Evolutionary conservation across 1,140 invertebrate species (phyloP).

Genomic region (Plectrocnemia conspersa): DNA sequence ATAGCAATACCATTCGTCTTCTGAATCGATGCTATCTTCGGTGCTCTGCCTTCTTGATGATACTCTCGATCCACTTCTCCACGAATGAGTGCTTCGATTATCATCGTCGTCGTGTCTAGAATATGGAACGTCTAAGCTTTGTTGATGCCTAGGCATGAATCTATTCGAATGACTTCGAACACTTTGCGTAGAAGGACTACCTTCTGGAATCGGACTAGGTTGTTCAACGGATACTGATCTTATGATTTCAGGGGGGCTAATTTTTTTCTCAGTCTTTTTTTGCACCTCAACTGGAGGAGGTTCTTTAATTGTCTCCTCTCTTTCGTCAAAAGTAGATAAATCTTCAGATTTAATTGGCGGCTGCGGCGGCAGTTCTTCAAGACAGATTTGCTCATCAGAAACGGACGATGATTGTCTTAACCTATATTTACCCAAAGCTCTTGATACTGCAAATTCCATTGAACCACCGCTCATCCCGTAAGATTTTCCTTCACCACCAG

Average conservation of each 20-base stretch:
- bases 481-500: conserved; percentile 55
- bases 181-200: conserved; percentile 61
- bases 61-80: conserved; percentile 77
- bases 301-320: conserved; percentile 40
- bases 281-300: conserved; percentile 35
- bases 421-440: conserved; percentile 76
- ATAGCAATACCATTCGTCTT: conserved; percentile 91
- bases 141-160: conserved; percentile 65
- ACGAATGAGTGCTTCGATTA: conserved; percentile 78
- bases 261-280: conserved; percentile 41
- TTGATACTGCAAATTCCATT: conserved; percentile 78
- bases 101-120: conserved; percentile 75
- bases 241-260: conserved; percentile 46
- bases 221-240: conserved; percentile 45
- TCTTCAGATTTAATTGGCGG: conserved; percentile 46
- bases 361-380: conserved; percentile 47
- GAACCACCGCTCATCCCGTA: conserved; percentile 45
- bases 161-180: conserved; percentile 53
- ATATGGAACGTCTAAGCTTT: conserved; percentile 74
- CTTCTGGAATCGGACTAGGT: conserved; percentile 50
- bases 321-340: conserved; percentile 39
- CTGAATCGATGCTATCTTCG: conserved; percentile 87
- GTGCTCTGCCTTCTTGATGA: conserved; percentile 85
- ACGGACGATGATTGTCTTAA: conserved; percentile 67
- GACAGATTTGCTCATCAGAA: conserved; percentile 58